Conservation (phyloP, 2,888 invertebrate species). For the Smittia aterrima region DNA sequence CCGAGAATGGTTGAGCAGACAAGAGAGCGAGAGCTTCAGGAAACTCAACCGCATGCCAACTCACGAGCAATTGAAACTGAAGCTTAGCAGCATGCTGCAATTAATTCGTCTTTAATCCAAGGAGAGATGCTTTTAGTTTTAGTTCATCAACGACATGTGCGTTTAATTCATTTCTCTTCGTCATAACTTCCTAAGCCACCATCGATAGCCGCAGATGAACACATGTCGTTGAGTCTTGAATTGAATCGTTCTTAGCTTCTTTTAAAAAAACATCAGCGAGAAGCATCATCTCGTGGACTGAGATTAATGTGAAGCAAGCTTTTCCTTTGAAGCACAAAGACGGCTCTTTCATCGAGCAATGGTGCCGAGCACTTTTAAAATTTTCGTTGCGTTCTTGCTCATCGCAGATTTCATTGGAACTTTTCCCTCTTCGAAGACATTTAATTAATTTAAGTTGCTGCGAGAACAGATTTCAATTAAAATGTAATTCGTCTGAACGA, state of each 20-base stretch:
- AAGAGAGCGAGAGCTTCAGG: neutral
- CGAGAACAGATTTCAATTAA: slow-evolving; percentile 16
- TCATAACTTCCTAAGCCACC: neutral
- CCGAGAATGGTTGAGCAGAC: neutral
- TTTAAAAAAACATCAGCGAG: too few species aligned
- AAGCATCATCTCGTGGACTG: neutral
- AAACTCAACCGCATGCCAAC: neutral
- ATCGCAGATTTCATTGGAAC: neutral
- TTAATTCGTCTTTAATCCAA: neutral
- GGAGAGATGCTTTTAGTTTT: neutral
- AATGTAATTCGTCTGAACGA: neutral
- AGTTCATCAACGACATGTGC: neutral
- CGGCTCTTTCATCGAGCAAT: too few species aligned
- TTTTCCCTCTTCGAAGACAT: neutral
- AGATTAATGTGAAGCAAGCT: neutral
- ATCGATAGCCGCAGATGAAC: neutral
- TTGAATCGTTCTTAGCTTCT: neutral
- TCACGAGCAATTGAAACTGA: neutral
- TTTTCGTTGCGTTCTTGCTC: neutral
- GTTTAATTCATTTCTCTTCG: neutral
- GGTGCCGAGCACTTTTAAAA: too few species aligned
- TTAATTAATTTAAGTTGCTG: neutral
- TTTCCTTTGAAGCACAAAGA: neutral
- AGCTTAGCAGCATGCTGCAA: neutral
- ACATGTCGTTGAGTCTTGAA: neutral